These are phyloP conservation scores for Acanthurus tractus DNA, from an alignment of 2,797 vertebrate genomes.

Conservation along the genomic window DNA sequence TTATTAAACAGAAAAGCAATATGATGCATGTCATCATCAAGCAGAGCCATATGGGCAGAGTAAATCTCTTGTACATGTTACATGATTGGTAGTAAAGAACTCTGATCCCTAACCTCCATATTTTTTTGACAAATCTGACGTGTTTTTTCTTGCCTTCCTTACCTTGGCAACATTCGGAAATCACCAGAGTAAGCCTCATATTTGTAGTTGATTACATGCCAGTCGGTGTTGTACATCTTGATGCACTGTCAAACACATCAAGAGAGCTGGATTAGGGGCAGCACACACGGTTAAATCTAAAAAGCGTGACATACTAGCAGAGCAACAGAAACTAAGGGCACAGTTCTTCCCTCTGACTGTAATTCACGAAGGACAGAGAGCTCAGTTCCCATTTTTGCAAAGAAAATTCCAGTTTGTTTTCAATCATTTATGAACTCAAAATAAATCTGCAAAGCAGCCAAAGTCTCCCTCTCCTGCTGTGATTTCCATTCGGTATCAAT, in stretches of 20 bases:
- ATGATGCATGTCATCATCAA: constrained; percentile 14
- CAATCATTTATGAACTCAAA: constrained; percentile 10
- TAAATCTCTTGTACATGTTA: constrained; percentile 41
- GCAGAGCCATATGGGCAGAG: constrained; percentile 11
- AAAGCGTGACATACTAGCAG: constrained; percentile 15
- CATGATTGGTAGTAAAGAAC: constrained; percentile 5
- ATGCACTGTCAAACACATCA: constrained; percentile 91
- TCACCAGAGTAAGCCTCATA: constrained; percentile 97
- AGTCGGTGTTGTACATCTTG: constrained; percentile 96
- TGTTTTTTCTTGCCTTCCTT: constrained; percentile 60
- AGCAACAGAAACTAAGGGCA: not conserved
- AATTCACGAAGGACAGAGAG: not conserved
- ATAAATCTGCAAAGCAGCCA: constrained; percentile 1
- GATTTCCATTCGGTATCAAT: not conserved
- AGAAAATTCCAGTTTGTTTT: not conserved
- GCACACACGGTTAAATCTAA: constrained; percentile 33
- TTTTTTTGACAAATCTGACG: constrained; percentile 3
- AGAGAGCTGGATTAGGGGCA: constrained; percentile 60
- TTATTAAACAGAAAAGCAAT: not conserved
- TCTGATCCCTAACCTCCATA: not conserved
- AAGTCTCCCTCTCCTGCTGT: not conserved
- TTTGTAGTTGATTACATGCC: constrained; percentile 96
- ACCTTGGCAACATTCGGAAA: constrained; percentile 97
- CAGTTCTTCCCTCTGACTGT: constrained; percentile 18
- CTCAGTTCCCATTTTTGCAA: constrained; percentile 3